phyloP scores from a whole-genome alignment of 2,113 vertebrate genomes.

The Nibea albiflora region DNA sequence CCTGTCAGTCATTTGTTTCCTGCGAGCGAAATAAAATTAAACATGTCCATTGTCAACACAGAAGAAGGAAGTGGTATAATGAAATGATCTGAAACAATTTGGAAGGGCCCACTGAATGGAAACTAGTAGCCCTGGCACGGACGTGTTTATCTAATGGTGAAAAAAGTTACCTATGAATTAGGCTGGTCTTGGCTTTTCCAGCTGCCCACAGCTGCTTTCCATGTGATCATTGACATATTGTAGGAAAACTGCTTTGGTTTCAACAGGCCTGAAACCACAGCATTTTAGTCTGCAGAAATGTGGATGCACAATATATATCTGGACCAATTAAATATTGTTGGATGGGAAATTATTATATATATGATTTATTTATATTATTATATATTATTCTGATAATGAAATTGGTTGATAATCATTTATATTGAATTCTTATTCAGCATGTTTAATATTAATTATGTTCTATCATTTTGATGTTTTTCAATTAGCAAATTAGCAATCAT shows the following conservation, averaged over 20 bases:
- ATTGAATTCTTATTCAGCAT: no score
- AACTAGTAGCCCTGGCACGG: conserved; percentile 43
- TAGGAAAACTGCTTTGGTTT: background rate
- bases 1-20: conserved; percentile 59
- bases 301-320: no score
- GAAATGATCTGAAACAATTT: conserved; percentile 49
- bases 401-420: no score
- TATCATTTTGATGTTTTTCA: no score
- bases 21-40: conserved; percentile 53
- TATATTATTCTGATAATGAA: no score
- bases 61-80: conserved; percentile 54
- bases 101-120: conserved; percentile 18
- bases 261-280: background rate
- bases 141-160: conserved; percentile 54
- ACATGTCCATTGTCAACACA: conserved; percentile 45
- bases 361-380: no score
- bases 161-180: conserved; percentile 24
- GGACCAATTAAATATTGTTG: no score
- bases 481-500: background rate
- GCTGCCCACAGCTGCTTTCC: conserved; percentile 37
- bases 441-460: no score
- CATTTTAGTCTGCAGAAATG: no score
- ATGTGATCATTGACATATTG: background rate
- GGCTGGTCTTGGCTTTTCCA: conserved; percentile 33
- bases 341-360: no score